Conservation (phyloP, 2,113 vertebrate genomes). For the Colaptes auratus region DNA sequence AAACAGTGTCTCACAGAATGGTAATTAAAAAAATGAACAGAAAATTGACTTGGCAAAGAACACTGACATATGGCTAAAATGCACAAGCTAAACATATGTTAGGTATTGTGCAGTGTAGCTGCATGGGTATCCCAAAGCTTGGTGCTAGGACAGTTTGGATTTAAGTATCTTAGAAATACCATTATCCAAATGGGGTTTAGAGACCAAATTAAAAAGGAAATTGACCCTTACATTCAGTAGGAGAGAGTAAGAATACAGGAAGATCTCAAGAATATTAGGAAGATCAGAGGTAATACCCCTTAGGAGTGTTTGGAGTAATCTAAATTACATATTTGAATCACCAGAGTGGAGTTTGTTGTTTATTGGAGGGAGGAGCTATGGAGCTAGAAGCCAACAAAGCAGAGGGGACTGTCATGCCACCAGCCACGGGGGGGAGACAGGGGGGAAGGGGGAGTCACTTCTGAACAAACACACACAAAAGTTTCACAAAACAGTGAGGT, state of each 20-base stretch:
- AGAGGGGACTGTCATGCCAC: background rate
- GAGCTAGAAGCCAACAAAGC: background rate
- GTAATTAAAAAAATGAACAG: conserved; percentile 53
- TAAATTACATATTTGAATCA: background rate
- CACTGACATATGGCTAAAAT: conserved; percentile 33
- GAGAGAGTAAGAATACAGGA: background rate
- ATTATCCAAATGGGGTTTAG: background rate
- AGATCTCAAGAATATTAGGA: background rate
- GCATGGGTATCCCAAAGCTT: background rate
- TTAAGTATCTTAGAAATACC: background rate
- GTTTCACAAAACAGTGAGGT: background rate
- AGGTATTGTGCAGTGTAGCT: background rate
- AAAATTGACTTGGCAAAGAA: conserved; percentile 57
- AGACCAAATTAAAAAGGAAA: conserved; percentile 13
- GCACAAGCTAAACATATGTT: conserved; percentile 30
- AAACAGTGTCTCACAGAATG: conserved; percentile 37
- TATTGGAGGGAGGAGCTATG: background rate
- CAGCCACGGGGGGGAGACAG: background rate
- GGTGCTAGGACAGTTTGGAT: background rate
- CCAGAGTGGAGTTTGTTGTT: background rate
- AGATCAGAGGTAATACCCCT: background rate
- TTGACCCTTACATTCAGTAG: background rate
- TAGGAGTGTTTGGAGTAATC: background rate
- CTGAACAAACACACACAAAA: background rate
- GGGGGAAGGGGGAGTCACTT: background rate